Evolutionary conservation across 2,888 invertebrate species (phyloP).

Genomic region (Eupithecia exiguata): DNA sequence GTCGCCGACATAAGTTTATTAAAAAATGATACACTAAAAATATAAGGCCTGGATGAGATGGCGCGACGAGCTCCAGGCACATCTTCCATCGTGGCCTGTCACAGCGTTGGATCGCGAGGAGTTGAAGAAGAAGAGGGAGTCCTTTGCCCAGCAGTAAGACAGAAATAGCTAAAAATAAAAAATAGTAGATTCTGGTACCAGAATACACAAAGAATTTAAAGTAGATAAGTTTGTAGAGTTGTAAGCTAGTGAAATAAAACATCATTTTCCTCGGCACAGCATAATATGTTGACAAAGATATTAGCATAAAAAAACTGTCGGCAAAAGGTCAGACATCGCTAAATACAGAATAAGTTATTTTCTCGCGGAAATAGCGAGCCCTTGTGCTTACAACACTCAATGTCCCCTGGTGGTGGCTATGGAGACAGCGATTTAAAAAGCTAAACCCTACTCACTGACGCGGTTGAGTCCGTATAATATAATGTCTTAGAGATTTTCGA

Average conservation of each 20-base stretch:
- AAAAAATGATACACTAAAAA: too few relatives aligned
- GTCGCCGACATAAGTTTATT: too few relatives aligned
- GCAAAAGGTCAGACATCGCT: slow-evolving; percentile 49
- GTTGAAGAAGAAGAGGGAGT: too few relatives aligned
- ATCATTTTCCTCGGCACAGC: background rate
- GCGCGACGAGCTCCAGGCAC: too few relatives aligned
- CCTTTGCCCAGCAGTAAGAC: too few relatives aligned
- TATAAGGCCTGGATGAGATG: too few relatives aligned
- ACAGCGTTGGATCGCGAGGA: too few relatives aligned
- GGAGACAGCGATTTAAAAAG: slow-evolving; percentile 27
- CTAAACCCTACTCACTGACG: background rate
- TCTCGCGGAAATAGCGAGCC: slow-evolving; percentile 50
- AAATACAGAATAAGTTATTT: slow-evolving; percentile 48
- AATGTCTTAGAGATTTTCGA: background rate
- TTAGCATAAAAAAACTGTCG: slow-evolving; percentile 32
- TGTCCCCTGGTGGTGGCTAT: slow-evolving; percentile 42
- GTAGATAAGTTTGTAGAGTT: background rate
- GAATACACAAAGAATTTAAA: background rate
- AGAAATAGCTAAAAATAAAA: too few relatives aligned
- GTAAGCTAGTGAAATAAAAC: background rate
- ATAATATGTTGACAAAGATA: slow-evolving; percentile 25
- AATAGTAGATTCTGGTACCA: too few relatives aligned
- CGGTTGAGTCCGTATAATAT: background rate
- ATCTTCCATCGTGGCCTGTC: too few relatives aligned
- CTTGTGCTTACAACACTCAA: slow-evolving; percentile 48